Conservation (phyloP, 2,888 invertebrate genomes). For the Itoplectis maculator region DNA sequence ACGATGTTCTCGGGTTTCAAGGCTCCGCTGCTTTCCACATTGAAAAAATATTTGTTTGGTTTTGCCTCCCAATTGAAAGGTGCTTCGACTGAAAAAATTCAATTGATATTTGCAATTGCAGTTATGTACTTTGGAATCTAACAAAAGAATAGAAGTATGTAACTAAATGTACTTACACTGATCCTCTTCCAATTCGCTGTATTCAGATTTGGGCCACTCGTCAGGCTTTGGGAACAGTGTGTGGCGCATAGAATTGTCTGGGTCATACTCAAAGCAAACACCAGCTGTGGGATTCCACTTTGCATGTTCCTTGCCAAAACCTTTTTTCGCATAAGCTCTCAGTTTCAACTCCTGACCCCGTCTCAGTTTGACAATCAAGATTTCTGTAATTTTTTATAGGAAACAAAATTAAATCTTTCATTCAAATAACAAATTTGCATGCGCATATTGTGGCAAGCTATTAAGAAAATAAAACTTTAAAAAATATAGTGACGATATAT, state of each 20-base stretch:
- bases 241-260: conserved; percentile 98
- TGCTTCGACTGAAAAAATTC: conserved; percentile 90
- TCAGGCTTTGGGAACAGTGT: conserved; percentile 98
- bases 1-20: conserved; percentile 98
- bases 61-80: conserved; percentile 97
- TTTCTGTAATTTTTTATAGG: conserved; percentile 84
- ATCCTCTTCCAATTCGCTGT: conserved; percentile 96
- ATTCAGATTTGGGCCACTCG: conserved; percentile 99
- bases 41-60: conserved; percentile 98
- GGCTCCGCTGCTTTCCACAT: conserved; percentile 98
- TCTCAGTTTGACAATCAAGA: conserved; percentile 90
- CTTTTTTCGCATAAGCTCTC: conserved; percentile 98
- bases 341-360: conserved; percentile 97
- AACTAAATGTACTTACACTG: conserved; percentile 87
- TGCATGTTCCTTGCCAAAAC: conserved; percentile 99
- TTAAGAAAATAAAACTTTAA: too few relatives aligned
- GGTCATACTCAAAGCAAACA: conserved; percentile 99
- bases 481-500: too few relatives aligned
- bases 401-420: too few relatives aligned
- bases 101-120: conserved; percentile 30
- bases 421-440: too few relatives aligned
- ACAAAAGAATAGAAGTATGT: neutral
- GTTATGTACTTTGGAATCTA: too few relatives aligned
- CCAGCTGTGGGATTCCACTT: conserved; percentile 99
- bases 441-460: too few relatives aligned